These are phyloP conservation scores for Promerops cafer DNA, from an alignment of 2,113 vertebrate species.

Conservation along the genomic window DNA sequence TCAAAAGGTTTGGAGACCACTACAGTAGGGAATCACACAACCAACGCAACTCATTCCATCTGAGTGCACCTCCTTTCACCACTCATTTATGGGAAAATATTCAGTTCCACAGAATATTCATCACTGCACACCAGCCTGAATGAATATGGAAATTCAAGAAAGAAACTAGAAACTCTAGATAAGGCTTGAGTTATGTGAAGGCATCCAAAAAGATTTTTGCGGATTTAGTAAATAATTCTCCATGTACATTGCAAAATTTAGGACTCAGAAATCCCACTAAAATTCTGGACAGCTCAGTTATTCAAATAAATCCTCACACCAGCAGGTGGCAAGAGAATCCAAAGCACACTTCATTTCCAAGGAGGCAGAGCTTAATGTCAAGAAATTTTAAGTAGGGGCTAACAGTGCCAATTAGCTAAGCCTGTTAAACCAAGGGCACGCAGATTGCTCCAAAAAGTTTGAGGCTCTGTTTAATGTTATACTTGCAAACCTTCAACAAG, in stretches of 20 bases:
- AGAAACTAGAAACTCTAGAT: not conserved
- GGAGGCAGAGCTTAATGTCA: not conserved
- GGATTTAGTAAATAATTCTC: slow-evolving; percentile 16
- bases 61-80: not conserved
- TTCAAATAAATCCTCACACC: slow-evolving; percentile 20
- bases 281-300: slow-evolving; percentile 29
- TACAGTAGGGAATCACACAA: not conserved
- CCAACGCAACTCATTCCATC: too few species aligned
- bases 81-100: not conserved
- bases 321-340: slow-evolving; percentile 25
- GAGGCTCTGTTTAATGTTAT: not conserved
- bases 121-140: not conserved
- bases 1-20: not conserved
- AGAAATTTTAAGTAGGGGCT: not conserved
- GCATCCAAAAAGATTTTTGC: not conserved
- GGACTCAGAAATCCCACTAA: not conserved
- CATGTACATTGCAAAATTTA: not conserved
- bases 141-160: not conserved
- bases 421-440: not conserved
- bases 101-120: not conserved
- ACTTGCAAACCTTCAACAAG: not conserved
- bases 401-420: not conserved
- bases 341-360: not conserved
- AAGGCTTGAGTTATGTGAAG: not conserved
- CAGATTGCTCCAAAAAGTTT: not conserved